A percentile compares a stretch with the other conserved stretches of the same genome.
Conservation (phyloP, 2,113 vertebrate species). For the Excalfactoria chinensis region DNA sequence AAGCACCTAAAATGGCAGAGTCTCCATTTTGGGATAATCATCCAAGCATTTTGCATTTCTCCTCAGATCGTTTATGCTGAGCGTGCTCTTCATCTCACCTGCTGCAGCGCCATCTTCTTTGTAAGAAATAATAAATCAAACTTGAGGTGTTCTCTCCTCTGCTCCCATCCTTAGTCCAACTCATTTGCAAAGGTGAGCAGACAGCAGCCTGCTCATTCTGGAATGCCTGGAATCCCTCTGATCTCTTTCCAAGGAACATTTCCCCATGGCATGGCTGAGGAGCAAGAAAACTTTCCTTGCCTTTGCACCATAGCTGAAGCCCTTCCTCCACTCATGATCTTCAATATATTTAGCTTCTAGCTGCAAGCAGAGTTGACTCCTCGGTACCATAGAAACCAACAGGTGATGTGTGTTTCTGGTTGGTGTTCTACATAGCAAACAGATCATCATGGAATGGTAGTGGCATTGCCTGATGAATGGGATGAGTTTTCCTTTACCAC, state of each 20-base stretch:
- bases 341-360: background rate
- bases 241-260: constrained; percentile 48
- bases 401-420: background rate
- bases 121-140: background rate
- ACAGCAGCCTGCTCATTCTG: background rate
- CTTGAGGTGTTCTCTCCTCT: background rate
- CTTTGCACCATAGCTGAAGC: background rate
- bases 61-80: constrained; percentile 31
- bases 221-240: constrained; percentile 54
- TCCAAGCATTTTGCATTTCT: background rate
- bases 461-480: background rate
- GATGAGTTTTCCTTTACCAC: background rate
- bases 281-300: background rate
- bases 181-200: background rate
- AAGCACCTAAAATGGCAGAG: constrained; percentile 4
- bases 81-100: background rate
- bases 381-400: background rate
- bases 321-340: background rate
- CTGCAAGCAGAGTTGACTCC: background rate
- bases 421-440: background rate
- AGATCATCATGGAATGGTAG: background rate
- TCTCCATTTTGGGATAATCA: background rate
- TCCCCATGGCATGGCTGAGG: background rate
- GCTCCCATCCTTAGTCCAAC: background rate
- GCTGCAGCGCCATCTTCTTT: background rate